Base-by-base conservation (phyloP, 2,888 invertebrate genomes). In the Sycophila texana region DNA sequence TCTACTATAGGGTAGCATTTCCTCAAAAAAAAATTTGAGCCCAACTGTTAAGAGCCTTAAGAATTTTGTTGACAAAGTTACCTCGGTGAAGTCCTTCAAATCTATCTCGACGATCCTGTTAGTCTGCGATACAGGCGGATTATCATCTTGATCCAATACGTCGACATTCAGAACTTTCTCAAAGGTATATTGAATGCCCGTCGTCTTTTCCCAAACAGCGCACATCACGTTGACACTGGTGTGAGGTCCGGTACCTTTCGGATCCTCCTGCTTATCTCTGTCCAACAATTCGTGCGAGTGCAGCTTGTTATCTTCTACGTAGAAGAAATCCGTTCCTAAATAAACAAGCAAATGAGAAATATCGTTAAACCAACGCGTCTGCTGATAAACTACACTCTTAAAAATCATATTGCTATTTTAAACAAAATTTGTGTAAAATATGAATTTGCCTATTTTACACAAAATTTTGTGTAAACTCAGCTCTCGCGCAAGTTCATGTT, bases 101-200 rank as follows among this genome's bases (percentile, higher is more conserved):
- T 84, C 84, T 61, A 91, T 88, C 47, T 86, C 84, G n/a, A 91
- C 81, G 51, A 82, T 87, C 70, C 85, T 84, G 49, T 86, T 83
- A 1, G 87, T 87, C 77, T 91, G 91, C 13, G 89, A 85, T n/a
- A 86, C 81, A 0, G 92, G 92, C 1, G 90, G 89, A 87, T 91
- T 91, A 82, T 92, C 91, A 82, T 92, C 90, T 66, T 92, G 91
- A 83, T 93, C 92, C 82, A 93, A 89, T 51, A 93, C 84, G 3
- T 91, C 90, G n/a, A 94, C 87, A 61, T 88, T 85, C 10, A 92
- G 83, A 2, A 87, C 85, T 80, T 89, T 90, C 47, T 86, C 84
- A 18, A 89, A 83, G 0, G 88, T 87, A 67, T 87, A 83, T 72
- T 91, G 87, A 12, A 84, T 83, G 5, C 89, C 89, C 18, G 90